Conservation (phyloP, 2,888 invertebrate genomes). For the Euproctis similis region DNA sequence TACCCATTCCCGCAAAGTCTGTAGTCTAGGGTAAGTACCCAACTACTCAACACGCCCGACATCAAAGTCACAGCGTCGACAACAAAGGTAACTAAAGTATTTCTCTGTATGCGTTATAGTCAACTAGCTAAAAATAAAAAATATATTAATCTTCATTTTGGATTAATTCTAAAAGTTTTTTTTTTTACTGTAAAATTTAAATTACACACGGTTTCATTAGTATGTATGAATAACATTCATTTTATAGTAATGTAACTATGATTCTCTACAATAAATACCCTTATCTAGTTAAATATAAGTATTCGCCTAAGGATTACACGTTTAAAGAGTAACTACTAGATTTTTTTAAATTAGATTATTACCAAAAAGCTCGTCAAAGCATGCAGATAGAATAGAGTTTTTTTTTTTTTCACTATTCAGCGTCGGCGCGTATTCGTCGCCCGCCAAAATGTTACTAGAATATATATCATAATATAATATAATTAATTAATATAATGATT, state of each 20-base stretch:
- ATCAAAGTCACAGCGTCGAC: slow-evolving; percentile 35
- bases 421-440: slow-evolving; percentile 61
- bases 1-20: slow-evolving; percentile 65
- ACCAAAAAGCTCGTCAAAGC: slow-evolving; percentile 77
- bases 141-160: slow-evolving; percentile 71
- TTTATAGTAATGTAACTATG: slow-evolving; percentile 69
- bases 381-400: slow-evolving; percentile 72
- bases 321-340: slow-evolving; percentile 71
- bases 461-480: slow-evolving; percentile 23
- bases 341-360: slow-evolving; percentile 74
- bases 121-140: slow-evolving; percentile 75
- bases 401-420: slow-evolving; percentile 68
- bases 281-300: slow-evolving; percentile 67
- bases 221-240: slow-evolving; percentile 68
- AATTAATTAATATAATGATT: slow-evolving; percentile 56
- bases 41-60: no score
- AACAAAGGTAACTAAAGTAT: slow-evolving; percentile 55
- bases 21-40: no score
- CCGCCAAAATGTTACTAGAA: slow-evolving; percentile 55
- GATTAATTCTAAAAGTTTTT: slow-evolving; percentile 65
- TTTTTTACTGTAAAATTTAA: slow-evolving; percentile 59
- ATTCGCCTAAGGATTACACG: slow-evolving; percentile 71
- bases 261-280: slow-evolving; percentile 73
- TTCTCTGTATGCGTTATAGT: slow-evolving; percentile 63
- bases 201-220: slow-evolving; percentile 66